phyloP scores from a whole-genome alignment of 2,888 invertebrate genomes.

The Cheilosia impressa region DNA sequence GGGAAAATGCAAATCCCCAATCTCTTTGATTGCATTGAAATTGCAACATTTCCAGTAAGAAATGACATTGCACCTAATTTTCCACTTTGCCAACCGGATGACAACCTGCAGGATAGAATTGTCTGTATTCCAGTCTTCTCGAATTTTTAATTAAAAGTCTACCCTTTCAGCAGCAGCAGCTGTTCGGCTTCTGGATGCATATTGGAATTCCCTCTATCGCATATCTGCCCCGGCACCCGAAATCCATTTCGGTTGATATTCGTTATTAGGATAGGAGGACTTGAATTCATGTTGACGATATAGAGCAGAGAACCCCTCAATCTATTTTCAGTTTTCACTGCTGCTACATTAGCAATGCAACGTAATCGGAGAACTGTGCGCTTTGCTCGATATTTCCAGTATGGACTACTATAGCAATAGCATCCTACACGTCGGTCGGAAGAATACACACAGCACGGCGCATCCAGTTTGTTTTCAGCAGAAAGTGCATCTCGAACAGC shows the following conservation, averaged over 20 bases:
- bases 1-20: constrained; percentile 42
- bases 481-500: constrained; percentile 64
- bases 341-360: not conserved
- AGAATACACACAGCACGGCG: constrained; percentile 21
- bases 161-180: constrained; percentile 4
- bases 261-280: constrained; percentile 42
- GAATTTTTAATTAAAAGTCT: constrained; percentile 68
- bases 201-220: constrained; percentile 32
- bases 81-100: constrained; percentile 44
- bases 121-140: not conserved
- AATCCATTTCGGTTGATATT: constrained; percentile 66
- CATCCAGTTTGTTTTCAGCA: constrained; percentile 45
- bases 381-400: constrained; percentile 42
- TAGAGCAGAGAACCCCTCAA: constrained; percentile 13
- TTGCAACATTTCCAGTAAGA: constrained; percentile 60
- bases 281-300: constrained; percentile 5
- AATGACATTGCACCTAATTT: constrained; percentile 73
- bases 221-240: constrained; percentile 23
- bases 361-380: constrained; percentile 64
- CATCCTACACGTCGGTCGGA: constrained; percentile 5
- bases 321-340: constrained; percentile 1
- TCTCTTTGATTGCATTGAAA: constrained; percentile 64
- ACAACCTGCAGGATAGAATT: constrained; percentile 21
- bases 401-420: constrained; percentile 13
- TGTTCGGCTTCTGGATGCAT: constrained; percentile 9